These are phyloP conservation scores for Platysteira castanea DNA, from an alignment of 2,113 vertebrate species.

Conservation along the genomic window DNA sequence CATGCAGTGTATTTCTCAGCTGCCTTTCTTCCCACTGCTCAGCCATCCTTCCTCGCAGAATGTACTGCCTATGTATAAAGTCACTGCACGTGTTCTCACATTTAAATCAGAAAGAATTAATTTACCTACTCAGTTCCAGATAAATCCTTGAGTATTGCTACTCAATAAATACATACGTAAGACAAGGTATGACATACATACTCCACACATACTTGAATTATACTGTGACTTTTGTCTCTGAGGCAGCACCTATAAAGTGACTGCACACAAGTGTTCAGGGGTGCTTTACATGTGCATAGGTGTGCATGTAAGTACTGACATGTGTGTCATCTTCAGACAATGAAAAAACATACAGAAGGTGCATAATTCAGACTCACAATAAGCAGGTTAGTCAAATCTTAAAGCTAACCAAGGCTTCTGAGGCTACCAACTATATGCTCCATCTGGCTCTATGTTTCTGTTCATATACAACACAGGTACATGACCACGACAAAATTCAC, in stretches of 20 bases:
- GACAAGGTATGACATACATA: neutral
- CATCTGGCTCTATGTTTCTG: neutral
- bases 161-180: neutral
- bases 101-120: neutral
- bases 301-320: neutral
- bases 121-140: neutral
- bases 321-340: neutral
- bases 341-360: neutral
- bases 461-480: neutral
- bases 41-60: neutral
- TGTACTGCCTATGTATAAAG: neutral
- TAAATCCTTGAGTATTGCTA: neutral
- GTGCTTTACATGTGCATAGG: neutral
- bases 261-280: neutral
- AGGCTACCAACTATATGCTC: neutral
- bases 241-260: neutral
- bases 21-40: neutral
- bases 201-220: neutral
- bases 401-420: neutral
- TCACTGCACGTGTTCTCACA: neutral
- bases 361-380: neutral
- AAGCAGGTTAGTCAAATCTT: neutral
- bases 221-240: neutral
- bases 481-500: neutral
- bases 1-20: neutral